Evolutionary conservation across 2,113 vertebrate genomes (phyloP).

Genomic region (Zonotrichia leucophrys): DNA sequence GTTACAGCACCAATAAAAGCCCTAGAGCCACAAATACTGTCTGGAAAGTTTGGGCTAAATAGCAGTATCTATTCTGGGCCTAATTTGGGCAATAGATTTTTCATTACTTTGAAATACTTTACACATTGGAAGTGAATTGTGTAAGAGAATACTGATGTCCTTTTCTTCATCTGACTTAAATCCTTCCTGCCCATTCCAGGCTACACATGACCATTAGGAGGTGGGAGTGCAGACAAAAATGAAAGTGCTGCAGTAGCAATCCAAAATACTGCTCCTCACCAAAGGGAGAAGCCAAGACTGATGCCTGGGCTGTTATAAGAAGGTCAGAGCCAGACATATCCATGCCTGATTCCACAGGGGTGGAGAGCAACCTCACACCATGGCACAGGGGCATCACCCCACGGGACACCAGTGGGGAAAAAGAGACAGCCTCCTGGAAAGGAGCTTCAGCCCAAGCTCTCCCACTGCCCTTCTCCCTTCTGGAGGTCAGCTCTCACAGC

Average conservation of each 20-base stretch:
- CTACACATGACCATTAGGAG: accelerated
- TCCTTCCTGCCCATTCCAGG: neutral
- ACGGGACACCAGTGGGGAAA: accelerated
- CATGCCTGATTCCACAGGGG: accelerated
- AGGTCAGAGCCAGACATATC: neutral
- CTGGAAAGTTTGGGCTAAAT: neutral
- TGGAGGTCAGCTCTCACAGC: neutral
- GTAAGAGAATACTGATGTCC: neutral
- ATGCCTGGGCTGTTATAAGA: neutral
- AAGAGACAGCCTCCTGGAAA: neutral
- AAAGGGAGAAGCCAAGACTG: neutral
- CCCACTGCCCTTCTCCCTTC: neutral
- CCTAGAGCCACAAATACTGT: neutral
- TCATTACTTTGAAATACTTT: neutral
- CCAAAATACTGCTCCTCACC: neutral
- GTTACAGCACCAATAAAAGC: neutral
- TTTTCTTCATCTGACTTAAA: neutral
- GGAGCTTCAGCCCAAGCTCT: neutral
- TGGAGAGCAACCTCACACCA: neutral
- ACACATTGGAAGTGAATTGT: neutral
- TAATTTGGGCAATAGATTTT: neutral
- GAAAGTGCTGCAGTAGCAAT: neutral
- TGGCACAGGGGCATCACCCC: accelerated
- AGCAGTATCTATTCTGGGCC: neutral
- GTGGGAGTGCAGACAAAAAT: neutral